These are phyloP conservation scores for Carassius carassius DNA, from an alignment of 2,113 vertebrate species.

Conservation along the genomic window DNA sequence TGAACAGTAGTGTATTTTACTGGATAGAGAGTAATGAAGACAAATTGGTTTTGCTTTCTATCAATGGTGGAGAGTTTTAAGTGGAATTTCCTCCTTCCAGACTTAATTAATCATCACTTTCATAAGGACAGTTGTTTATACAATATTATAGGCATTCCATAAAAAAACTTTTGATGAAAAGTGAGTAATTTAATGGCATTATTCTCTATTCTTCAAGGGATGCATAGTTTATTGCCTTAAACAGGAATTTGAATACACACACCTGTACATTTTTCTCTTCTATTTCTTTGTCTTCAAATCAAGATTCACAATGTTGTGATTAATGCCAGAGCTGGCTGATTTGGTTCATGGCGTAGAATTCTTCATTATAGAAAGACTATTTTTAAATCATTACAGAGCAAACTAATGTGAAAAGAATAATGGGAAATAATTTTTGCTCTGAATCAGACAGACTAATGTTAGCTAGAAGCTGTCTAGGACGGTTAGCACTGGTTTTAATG, in stretches of 20 bases:
- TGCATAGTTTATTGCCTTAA: not conserved
- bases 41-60: constrained; percentile 7
- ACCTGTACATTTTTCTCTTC: not conserved
- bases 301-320: not conserved
- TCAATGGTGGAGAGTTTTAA: not conserved
- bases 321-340: not conserved
- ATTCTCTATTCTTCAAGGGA: not conserved
- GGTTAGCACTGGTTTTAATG: constrained; percentile 9
- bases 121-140: not conserved
- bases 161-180: not conserved
- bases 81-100: not conserved
- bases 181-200: not conserved
- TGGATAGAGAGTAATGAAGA: not conserved
- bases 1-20: not conserved
- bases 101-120: not conserved
- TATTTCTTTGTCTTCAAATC: not conserved
- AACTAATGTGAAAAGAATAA: not conserved
- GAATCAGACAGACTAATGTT: constrained; percentile 23
- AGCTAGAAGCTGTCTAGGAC: not conserved
- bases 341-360: too few species aligned
- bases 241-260: not conserved
- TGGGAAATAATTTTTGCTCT: constrained; percentile 8
- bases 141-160: not conserved
- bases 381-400: not conserved
- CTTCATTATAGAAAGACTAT: not conserved